A percentile compares a stretch with the other conserved stretches of the same genome.
phyloP scores from a whole-genome alignment of 2,113 vertebrate species.

The Semnornis frantzii region DNA sequence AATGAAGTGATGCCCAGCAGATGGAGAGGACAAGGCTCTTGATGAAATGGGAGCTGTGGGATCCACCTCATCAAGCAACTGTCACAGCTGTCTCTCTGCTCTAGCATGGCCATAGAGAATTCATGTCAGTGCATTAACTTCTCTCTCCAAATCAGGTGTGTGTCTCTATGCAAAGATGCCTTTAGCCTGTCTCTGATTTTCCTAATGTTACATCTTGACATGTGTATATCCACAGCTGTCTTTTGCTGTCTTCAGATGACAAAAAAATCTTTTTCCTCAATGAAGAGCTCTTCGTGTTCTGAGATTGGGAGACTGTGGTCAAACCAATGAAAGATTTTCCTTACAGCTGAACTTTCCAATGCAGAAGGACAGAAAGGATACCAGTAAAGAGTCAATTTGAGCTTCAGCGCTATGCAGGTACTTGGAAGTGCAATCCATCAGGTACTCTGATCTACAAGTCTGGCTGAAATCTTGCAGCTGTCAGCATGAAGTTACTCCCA shows the following conservation, averaged over 20 bases:
- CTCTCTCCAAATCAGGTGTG: not conserved
- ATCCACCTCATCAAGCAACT: not conserved
- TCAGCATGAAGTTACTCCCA: constrained; percentile 45
- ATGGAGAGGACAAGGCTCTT: not conserved
- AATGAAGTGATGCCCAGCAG: not conserved
- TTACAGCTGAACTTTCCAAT: constrained; percentile 10
- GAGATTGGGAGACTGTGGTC: not conserved
- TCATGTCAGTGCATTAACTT: not conserved
- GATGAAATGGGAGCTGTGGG: not conserved
- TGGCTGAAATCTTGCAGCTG: constrained; percentile 61
- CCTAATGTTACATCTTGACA: not conserved
- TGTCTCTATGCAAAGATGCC: not conserved
- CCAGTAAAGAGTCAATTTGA: constrained; percentile 24
- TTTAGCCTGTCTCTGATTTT: not conserved
- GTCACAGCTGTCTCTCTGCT: constrained; percentile 2
- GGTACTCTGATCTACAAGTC: constrained; percentile 44
- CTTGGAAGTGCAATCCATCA: constrained; percentile 51
- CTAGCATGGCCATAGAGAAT: not conserved
- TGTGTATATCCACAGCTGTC: not conserved
- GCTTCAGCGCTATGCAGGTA: constrained; percentile 39
- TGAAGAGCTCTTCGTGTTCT: not conserved
- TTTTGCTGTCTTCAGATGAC: not conserved
- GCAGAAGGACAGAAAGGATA: constrained; percentile 4
- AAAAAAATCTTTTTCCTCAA: not conserved
- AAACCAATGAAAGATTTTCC: constrained; percentile 6